Evolutionary conservation across 2,888 invertebrate genomes (phyloP).

Genomic region (Dioctria linearis): DNA sequence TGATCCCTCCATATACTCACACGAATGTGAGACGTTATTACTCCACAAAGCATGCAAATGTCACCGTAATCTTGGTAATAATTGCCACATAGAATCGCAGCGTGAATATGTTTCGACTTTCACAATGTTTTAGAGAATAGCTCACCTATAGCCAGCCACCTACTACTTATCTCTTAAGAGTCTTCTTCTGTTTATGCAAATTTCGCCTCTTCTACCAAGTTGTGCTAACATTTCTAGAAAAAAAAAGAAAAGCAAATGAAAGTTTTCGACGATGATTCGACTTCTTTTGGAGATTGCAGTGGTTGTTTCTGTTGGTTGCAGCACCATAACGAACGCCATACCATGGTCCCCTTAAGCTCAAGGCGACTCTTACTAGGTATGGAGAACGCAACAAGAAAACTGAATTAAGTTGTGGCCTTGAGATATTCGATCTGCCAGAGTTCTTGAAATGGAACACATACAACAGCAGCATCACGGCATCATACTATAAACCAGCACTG

Average conservation of each 20-base stretch:
- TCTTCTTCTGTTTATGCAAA: constrained; percentile 27
- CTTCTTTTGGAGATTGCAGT: not conserved
- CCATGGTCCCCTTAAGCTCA: too few species aligned
- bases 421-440: constrained; percentile 36
- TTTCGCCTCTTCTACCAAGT: constrained; percentile 17
- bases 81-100: constrained; percentile 9
- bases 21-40: constrained; percentile 12
- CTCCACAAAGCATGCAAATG: constrained; percentile 28
- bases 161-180: not conserved
- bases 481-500: not conserved
- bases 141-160: not conserved
- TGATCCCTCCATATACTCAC: not conserved
- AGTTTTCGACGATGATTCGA: not conserved
- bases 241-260: constrained; percentile 1
- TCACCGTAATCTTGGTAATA: constrained; percentile 31
- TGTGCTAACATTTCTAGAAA: constrained; percentile 10
- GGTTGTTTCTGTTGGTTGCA: not conserved
- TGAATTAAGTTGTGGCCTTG: constrained; percentile 43
- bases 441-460: constrained; percentile 34
- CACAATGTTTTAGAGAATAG: not conserved
- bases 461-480: constrained; percentile 1
- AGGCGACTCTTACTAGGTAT: too few species aligned
- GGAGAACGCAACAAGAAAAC: constrained; percentile 17
- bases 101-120: constrained; percentile 9
- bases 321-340: not conserved